phyloP scores from a whole-genome alignment of 2,113 vertebrate species.

The Notothenia rossii region DNA sequence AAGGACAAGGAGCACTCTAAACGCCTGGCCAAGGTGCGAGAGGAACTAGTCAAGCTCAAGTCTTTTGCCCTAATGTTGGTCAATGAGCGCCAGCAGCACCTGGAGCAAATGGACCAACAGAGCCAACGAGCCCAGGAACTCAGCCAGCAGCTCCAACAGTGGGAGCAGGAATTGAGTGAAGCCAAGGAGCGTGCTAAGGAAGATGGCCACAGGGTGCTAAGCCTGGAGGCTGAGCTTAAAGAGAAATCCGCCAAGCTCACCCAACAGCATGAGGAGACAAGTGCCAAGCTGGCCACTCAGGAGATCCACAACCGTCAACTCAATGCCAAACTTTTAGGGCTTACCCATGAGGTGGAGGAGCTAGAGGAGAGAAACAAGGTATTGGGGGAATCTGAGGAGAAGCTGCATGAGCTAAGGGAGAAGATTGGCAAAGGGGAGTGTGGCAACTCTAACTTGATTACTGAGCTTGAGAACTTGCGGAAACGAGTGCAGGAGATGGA shows the following conservation, averaged over 20 bases:
- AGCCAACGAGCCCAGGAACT: constrained; percentile 92
- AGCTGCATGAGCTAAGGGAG: constrained; percentile 91
- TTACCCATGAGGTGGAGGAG: constrained; percentile 91
- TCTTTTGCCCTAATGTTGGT: constrained; percentile 98
- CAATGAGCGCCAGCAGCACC: constrained; percentile 96
- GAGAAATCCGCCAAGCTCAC: constrained; percentile 88
- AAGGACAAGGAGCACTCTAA: constrained; percentile 95
- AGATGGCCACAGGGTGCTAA: constrained; percentile 89
- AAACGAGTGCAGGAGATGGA: constrained; percentile 96
- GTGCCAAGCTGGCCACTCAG: constrained; percentile 87
- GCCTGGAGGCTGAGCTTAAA: constrained; percentile 92
- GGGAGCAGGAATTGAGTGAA: constrained; percentile 89
- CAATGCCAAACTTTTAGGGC: constrained; percentile 87
- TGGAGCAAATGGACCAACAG: constrained; percentile 96
- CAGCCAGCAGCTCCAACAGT: constrained; percentile 90
- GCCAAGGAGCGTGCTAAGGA: constrained; percentile 87
- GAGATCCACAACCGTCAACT: constrained; percentile 92
- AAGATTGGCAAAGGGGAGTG: constrained; percentile 93
- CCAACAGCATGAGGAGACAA: constrained; percentile 96
- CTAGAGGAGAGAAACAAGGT: constrained; percentile 90
- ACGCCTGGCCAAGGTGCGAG: constrained; percentile 89
- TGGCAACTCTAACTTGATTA: constrained; percentile 92
- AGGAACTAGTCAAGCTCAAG: constrained; percentile 96
- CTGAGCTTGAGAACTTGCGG: constrained; percentile 93
- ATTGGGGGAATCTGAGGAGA: constrained; percentile 92